Evolutionary conservation across 2,888 invertebrate species (phyloP).

Genomic region (Tridacna crocea): DNA sequence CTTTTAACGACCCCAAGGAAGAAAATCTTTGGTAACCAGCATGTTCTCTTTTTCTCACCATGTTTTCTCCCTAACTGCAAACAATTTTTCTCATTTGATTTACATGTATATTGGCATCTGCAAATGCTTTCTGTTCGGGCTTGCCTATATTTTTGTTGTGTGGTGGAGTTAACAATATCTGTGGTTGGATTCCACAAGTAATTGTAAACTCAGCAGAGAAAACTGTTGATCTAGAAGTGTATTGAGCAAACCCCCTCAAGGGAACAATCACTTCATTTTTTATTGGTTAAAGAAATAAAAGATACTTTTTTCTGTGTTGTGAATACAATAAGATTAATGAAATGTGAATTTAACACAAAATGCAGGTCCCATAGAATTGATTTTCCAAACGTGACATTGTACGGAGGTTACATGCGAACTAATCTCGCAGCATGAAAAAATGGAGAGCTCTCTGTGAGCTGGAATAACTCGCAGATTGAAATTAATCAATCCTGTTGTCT

Average conservation of each 20-base stretch:
- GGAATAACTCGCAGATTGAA: constrained; percentile 9
- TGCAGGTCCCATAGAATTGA: constrained; percentile 6
- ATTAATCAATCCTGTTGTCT: constrained; percentile 6
- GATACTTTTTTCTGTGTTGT: not conserved
- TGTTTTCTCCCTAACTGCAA: no score
- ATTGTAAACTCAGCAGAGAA: not conserved
- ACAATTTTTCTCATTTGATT: no score
- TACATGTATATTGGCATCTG: no score
- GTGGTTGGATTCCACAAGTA: no score
- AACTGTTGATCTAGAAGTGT: constrained; percentile 5
- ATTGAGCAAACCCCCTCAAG: not conserved
- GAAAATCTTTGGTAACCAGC: no score
- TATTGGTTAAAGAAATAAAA: not conserved
- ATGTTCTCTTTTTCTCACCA: no score
- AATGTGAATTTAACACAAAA: constrained; percentile 12
- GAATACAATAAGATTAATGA: not conserved
- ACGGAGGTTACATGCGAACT: not conserved
- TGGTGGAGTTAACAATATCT: no score
- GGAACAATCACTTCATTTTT: constrained; percentile 2
- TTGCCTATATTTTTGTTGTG: no score
- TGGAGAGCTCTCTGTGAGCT: not conserved
- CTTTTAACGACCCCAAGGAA: no score
- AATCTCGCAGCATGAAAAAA: constrained; percentile 10
- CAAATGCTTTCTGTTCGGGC: no score
- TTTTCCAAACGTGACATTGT: constrained; percentile 7